A percentile compares a stretch with the other conserved stretches of the same genome.
phyloP scores from a whole-genome alignment of 2,797 vertebrate species.

The Onychomys arenicola region DNA sequence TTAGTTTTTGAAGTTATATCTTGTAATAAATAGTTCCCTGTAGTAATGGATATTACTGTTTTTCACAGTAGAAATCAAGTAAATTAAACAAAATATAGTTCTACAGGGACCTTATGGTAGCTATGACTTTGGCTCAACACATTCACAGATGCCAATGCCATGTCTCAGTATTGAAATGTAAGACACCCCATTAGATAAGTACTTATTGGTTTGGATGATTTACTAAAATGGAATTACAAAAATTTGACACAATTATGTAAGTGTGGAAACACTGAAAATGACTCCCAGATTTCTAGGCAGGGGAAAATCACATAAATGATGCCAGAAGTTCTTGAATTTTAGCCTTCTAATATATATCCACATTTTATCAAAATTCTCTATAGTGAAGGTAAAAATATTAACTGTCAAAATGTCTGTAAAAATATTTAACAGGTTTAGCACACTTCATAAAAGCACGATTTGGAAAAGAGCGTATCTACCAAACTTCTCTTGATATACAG shows the following conservation, averaged over 20 bases:
- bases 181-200: background rate
- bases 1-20: background rate
- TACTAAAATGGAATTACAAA: background rate
- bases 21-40: background rate
- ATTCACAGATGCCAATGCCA: background rate
- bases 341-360: conserved; percentile 22
- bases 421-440: conserved; percentile 23
- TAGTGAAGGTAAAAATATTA: conserved; percentile 45
- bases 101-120: background rate
- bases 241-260: background rate
- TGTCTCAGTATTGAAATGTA: background rate
- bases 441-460: background rate
- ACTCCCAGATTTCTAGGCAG: background rate
- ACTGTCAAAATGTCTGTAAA: conserved; percentile 51
- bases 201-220: background rate
- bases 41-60: background rate
- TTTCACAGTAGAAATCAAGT: background rate
- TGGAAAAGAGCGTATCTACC: background rate
- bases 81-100: background rate
- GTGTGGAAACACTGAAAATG: background rate
- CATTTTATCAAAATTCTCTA: conserved; percentile 55
- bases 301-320: background rate
- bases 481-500: conserved; percentile 43
- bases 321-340: background rate
- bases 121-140: background rate